These are phyloP conservation scores for Siderastrea siderea DNA, from an alignment of 92 coral and sea anemone genomes.

Conservation along the genomic window DNA sequence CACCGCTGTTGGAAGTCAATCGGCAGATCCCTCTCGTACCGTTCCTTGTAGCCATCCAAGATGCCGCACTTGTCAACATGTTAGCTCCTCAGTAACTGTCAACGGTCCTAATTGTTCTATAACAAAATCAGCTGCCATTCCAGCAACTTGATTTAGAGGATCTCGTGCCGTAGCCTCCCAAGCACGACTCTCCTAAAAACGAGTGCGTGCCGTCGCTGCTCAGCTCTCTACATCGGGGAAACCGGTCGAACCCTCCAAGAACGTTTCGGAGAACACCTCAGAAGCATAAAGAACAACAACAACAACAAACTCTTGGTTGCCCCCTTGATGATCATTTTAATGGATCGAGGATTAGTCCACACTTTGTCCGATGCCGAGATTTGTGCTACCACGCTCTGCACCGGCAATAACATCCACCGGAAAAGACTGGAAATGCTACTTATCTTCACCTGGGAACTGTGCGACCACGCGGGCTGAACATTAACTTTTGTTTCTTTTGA, in stretches of 20 bases:
- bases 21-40: no score
- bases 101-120: no score
- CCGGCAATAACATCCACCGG: not conserved
- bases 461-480: constrained; percentile 3
- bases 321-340: not conserved
- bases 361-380: constrained; percentile 12
- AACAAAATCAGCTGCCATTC: no score
- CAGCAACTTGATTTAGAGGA: no score
- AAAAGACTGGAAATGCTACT: constrained; percentile 2
- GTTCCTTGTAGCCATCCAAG: no score
- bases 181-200: no score
- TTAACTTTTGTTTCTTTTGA: not conserved
- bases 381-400: constrained; percentile 3
- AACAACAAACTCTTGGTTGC: not conserved
- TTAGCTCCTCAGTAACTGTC: no score
- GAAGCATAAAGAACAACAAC: not conserved
- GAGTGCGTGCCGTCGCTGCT: no score
- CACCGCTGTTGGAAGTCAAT: no score
- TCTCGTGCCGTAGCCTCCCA: no score
- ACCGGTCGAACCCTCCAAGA: not conserved
- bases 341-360: not conserved
- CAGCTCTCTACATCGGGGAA: not conserved
- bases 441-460: constrained; percentile 4
- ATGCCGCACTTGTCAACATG: no score
- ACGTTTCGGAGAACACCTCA: not conserved